phyloP scores from a whole-genome alignment of 2,113 vertebrate genomes.

The Lamprologus callipterus region DNA sequence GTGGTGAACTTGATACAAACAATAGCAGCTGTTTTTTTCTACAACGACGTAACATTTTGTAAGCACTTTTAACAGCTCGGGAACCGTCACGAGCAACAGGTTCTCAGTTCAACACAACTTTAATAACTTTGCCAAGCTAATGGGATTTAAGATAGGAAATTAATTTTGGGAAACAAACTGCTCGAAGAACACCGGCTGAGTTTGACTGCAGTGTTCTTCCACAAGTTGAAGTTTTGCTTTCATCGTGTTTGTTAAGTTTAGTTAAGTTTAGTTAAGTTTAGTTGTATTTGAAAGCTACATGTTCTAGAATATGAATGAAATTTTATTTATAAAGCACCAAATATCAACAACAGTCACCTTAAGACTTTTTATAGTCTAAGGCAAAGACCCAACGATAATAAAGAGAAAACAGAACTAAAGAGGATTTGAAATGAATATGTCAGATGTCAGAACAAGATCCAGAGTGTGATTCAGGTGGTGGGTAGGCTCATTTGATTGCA shows the following conservation, averaged over 20 bases:
- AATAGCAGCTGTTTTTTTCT: background rate
- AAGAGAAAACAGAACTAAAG: background rate
- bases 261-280: background rate
- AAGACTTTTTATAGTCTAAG: background rate
- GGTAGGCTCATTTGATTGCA: background rate
- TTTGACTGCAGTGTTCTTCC: background rate
- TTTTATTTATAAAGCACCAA: background rate
- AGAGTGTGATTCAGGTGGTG: background rate
- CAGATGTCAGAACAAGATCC: background rate
- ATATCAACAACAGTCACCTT: background rate
- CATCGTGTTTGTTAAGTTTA: background rate
- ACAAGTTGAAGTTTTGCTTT: background rate
- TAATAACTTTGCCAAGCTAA: background rate
- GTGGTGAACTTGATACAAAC: background rate
- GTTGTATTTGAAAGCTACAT: background rate
- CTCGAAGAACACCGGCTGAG: background rate
- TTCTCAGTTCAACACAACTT: background rate
- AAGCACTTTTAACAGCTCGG: background rate
- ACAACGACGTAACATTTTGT: background rate
- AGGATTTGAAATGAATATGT: background rate
- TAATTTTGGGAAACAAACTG: background rate
- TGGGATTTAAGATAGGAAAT: background rate
- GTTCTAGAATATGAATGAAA: background rate
- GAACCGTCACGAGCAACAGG: accelerated
- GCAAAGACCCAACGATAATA: background rate